Conservation (phyloP, 2,797 vertebrate species). For the Hypotaenidia okinawae region DNA sequence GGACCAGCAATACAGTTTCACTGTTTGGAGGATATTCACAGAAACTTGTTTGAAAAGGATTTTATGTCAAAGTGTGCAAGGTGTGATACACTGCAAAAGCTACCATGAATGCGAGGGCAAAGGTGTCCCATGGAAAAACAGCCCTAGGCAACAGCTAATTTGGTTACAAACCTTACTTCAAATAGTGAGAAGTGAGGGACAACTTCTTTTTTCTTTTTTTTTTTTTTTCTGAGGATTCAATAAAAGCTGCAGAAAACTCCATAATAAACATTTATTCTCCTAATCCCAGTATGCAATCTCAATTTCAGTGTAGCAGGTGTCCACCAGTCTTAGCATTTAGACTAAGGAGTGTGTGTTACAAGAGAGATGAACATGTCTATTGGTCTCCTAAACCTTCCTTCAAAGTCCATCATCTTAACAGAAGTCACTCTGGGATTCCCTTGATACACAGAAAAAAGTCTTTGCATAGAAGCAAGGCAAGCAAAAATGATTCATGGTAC, state of each 20-base stretch:
- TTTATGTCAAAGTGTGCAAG: neutral
- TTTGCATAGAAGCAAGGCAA: neutral
- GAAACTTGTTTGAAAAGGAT: neutral
- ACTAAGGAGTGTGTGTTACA: neutral
- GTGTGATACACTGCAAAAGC: neutral
- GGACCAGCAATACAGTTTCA: neutral
- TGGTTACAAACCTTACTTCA: neutral
- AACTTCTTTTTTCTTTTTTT: neutral
- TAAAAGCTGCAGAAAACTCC: neutral
- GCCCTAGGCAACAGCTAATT: neutral
- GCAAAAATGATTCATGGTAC: neutral
- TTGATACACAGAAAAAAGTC: neutral
- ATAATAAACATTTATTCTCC: neutral
- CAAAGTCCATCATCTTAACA: neutral
- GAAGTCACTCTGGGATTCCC: neutral
- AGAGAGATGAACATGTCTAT: neutral
- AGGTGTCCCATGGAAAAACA: neutral
- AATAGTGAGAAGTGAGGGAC: neutral
- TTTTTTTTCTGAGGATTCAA: neutral
- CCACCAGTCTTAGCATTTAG: neutral
- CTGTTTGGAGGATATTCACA: neutral
- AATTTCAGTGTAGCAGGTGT: neutral
- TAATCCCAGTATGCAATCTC: neutral
- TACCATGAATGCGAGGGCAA: neutral
- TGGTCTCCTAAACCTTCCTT: neutral